Evolutionary conservation across 35 echinoderm and acorn worm species (phyloP).

Genomic region (Lytechinus variegatus): DNA sequence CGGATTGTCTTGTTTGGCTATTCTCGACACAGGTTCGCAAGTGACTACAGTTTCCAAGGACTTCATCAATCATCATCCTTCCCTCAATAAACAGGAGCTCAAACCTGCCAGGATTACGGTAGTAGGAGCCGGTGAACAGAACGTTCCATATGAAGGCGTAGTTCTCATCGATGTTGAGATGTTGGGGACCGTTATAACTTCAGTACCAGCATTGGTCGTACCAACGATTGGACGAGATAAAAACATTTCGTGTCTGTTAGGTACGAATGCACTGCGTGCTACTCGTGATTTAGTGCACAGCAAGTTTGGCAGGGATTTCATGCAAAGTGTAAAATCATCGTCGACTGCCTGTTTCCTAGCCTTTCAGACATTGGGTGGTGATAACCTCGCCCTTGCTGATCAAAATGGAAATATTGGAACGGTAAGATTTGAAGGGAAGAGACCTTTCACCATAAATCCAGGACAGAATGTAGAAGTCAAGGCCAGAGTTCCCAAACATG

Average conservation of each 20-base stretch:
- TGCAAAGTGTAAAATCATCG: not conserved
- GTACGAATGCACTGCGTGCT: no score
- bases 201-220: slow-evolving; percentile 26
- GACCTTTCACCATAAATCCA: not conserved
- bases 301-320: not conserved
- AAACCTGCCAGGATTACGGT: not conserved
- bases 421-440: not conserved
- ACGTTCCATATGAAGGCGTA: not conserved
- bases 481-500: not conserved
- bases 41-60: not conserved
- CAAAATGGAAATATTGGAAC: not conserved
- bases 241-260: no score
- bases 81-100: not conserved
- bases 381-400: not conserved
- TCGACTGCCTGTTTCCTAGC: not conserved
- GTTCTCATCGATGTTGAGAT: not conserved
- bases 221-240: no score
- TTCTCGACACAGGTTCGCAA: not conserved
- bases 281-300: no score
- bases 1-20: not conserved
- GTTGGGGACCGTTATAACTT: not conserved
- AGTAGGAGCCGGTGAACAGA: not conserved
- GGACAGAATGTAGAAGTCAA: not conserved
- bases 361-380: not conserved
- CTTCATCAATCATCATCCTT: not conserved